Base-by-base conservation (phyloP, 2,888 invertebrate species). In the Drosophila colorata region DNA sequence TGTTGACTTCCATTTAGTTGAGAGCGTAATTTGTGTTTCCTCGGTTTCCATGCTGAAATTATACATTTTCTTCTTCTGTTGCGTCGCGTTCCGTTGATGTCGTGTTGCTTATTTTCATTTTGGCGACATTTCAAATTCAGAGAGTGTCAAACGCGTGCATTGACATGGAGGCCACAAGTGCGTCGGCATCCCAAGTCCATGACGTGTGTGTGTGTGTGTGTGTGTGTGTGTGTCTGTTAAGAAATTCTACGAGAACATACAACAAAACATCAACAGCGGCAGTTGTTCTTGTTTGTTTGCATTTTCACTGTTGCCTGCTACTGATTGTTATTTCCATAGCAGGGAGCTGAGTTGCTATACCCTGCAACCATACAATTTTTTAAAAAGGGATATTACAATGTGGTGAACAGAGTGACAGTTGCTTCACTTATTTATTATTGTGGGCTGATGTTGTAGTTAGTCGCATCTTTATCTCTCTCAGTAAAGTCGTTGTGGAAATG, bases 101-200 rank as follows among this genome's bases (percentile, higher is more conserved):
- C 66, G 64, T 40, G 59, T 58, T 59, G 63, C 67, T 67, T 72
- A 60, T 75, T 77, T 81, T 64, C 58, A 59, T 72, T 87, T 84
- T 85, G 83, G 87, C 83, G 83, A 74, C 82, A 78, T 72, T 85
- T 87, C 68, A 76, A 83, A 83, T 87, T 75, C 74, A 57, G 71
- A 74, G 66, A 80, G 79, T 80, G 83, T 76, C 83, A 84, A 85
- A 83, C 57, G 75, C 82, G 83, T 76, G 68, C 86, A 84, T 87
- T 84, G 87, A 84, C 83, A 84, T 82, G 81, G 78, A 67, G 83
- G 79, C 75, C 79, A 69, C 70, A 83, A 80, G 80, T 83, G 83
- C 69, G 82, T 60, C 56, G 64, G 52, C 53, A 69, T 52, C 48
- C 48, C 64, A 43, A 57, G 60, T 57, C 60, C 43, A 48, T 46